Evolutionary conservation across 2,113 vertebrate genomes (phyloP), one percentile per base, ranked within the genome.

Genomic region (Glaucidium brasilianum): DNA sequence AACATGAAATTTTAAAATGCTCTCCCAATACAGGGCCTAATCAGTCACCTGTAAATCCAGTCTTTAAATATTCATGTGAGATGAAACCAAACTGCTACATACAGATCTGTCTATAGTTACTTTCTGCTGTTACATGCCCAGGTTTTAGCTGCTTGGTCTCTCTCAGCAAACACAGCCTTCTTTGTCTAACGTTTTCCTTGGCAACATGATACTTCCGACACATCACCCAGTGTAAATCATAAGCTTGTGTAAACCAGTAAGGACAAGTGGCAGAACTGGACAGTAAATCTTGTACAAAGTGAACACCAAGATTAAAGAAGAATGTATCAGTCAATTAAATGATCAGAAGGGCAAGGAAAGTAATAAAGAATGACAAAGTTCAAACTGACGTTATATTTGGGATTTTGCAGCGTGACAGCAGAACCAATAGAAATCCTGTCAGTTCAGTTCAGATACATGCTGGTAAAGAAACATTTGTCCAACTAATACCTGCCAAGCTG

Each of bases 111-210:
- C 29, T 37, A 34, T 8, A 56, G 58, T 71, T 75, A 34, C 49
- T 82, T 77, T 84, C 74, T 73, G 39, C 76, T 49, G 3, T 50
- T 69, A 39, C 43, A 45, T 41, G 29, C n/a, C 67, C 64, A 43
- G 76, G 21, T 58, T 64, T 66, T 39, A 86, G 49, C 68, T 92
- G 58, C 90, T 66, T 83, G 37, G 30, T 75, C 68, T 72, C 68
- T 72, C 56, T 62, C 91, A 95, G 58, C 81, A 94, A 96, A 97
- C 96, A 98, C 73, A 97, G 43, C 41, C 77, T 60, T 56, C 74
- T 77, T 95, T 95, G 89, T 93, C 91, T 62, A 81, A 71, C 58
- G 3, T 94, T 92, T 71, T 47, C 76, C 53, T 64, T 58, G 67
- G 88, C 88, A 91, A 94, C 20, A 72, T 72, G 35, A 83, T 76